These are phyloP conservation scores for Drosophila subsilvestris DNA, from an alignment of 2,888 invertebrate species.

Conservation along the genomic window DNA sequence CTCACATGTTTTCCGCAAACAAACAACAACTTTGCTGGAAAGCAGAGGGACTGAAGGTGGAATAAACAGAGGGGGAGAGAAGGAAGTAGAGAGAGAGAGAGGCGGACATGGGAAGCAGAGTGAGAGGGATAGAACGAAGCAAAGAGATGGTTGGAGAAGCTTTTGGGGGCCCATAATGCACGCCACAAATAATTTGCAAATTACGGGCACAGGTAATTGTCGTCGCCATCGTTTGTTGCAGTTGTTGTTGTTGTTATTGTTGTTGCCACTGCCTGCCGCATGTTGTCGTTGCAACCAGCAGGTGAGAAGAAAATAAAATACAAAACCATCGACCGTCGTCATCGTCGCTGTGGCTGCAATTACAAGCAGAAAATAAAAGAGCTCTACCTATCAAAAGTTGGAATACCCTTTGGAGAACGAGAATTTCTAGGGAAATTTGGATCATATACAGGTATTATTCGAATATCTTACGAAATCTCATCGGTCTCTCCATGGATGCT, in stretches of 20 bases:
- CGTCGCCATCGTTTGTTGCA: constrained; percentile 26
- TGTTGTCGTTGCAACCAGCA: constrained; percentile 21
- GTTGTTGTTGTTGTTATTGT: constrained; percentile 3
- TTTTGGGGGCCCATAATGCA: constrained; percentile 45
- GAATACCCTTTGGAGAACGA: neutral
- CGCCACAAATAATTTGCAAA: constrained; percentile 73
- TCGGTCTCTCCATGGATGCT: neutral
- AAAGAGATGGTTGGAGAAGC: constrained; percentile 8
- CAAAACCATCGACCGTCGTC: constrained; percentile 30
- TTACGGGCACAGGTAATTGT: constrained; percentile 51
- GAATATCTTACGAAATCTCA: too few relatives aligned
- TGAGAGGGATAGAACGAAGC: too few relatives aligned
- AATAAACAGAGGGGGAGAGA: too few relatives aligned
- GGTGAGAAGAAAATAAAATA: constrained; percentile 66
- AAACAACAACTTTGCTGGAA: constrained; percentile 50
- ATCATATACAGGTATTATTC: too few relatives aligned
- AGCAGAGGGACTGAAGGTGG: neutral
- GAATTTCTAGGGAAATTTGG: too few relatives aligned
- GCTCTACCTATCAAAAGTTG: neutral
- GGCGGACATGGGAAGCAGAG: too few relatives aligned
- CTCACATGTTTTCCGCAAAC: constrained; percentile 58
- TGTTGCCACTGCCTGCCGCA: constrained; percentile 3
- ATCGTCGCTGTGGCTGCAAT: constrained; percentile 33
- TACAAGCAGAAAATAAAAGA: constrained; percentile 11
- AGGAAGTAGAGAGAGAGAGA: too few relatives aligned